Evolutionary conservation across 1,140 invertebrate species (phyloP).

Genomic region (Panagrolaimus sp.): DNA sequence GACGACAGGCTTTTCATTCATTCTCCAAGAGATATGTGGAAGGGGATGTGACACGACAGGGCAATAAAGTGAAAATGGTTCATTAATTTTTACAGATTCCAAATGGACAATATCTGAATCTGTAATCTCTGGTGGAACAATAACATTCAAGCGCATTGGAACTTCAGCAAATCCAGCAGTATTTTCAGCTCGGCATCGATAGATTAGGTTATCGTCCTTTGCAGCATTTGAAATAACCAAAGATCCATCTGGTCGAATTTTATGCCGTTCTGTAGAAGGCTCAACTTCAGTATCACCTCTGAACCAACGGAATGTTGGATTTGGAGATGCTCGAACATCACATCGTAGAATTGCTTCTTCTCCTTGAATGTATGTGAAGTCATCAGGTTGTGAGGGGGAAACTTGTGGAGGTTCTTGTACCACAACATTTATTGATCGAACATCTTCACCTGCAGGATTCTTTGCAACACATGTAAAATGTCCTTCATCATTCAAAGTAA

Average conservation of each 20-base stretch:
- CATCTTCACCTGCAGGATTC: conserved; percentile 71
- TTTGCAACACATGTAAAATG: conserved; percentile 74
- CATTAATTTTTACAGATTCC: conserved; percentile 31
- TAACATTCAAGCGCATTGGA: conserved; percentile 63
- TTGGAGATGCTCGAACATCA: conserved; percentile 28
- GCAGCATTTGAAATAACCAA: conserved; percentile 71
- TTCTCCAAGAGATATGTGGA: conserved; percentile 33
- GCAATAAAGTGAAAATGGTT: conserved; percentile 43
- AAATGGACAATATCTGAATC: conserved; percentile 29
- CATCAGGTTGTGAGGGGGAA: not conserved
- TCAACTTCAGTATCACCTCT: conserved; percentile 24
- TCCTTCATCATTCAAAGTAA: conserved; percentile 59
- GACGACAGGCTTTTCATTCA: conserved; percentile 31
- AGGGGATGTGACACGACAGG: conserved; percentile 38
- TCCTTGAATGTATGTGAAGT: conserved; percentile 31
- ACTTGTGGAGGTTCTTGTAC: not conserved
- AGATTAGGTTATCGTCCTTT: conserved; percentile 60
- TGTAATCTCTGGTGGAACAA: conserved; percentile 41
- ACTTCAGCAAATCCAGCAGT: conserved; percentile 64
- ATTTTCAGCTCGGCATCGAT: conserved; percentile 66
- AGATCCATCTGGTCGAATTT: conserved; percentile 26
- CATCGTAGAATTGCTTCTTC: conserved; percentile 27
- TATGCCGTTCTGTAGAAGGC: conserved; percentile 16
- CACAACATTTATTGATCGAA: conserved; percentile 9
- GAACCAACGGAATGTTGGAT: conserved; percentile 28